Conservation (phyloP, 2,888 invertebrate species). For the Ochropleura leucogaster region DNA sequence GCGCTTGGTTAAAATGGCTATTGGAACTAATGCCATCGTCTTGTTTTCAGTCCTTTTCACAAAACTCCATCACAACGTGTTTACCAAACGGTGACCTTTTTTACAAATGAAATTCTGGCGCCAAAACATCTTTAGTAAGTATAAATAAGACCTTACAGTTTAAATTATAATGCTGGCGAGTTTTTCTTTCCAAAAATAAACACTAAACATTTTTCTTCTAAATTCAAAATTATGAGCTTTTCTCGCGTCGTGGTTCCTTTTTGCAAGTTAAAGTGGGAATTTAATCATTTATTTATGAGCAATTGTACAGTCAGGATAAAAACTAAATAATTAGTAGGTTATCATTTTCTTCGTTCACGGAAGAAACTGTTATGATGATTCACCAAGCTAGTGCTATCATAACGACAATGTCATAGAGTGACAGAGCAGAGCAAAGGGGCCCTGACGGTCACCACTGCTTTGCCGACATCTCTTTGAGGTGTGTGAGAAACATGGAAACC, state of each 20-base stretch:
- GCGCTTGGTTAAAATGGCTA: no score
- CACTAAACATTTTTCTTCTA: neutral
- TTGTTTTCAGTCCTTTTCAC: neutral
- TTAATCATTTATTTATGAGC: slow-evolving; percentile 2
- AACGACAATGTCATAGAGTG: neutral
- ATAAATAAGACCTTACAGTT: neutral
- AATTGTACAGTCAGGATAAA: neutral
- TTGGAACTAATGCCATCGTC: no score
- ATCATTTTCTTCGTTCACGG: neutral
- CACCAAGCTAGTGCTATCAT: neutral
- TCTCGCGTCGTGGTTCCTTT: neutral
- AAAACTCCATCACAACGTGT: neutral
- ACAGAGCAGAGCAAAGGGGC: no score
- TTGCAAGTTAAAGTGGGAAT: neutral
- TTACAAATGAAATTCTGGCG: neutral
- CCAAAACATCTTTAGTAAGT: neutral
- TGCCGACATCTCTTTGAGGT: no score
- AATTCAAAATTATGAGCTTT: slow-evolving; percentile 10
- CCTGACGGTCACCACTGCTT: no score
- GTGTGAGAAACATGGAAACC: no score
- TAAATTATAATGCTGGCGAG: neutral
- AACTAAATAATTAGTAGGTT: neutral
- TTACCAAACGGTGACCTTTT: neutral
- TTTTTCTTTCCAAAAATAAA: neutral
- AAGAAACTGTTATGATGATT: neutral